These are phyloP conservation scores for Leucopsar rothschildi DNA, from an alignment of 2,113 vertebrate genomes.

Conservation along the genomic window DNA sequence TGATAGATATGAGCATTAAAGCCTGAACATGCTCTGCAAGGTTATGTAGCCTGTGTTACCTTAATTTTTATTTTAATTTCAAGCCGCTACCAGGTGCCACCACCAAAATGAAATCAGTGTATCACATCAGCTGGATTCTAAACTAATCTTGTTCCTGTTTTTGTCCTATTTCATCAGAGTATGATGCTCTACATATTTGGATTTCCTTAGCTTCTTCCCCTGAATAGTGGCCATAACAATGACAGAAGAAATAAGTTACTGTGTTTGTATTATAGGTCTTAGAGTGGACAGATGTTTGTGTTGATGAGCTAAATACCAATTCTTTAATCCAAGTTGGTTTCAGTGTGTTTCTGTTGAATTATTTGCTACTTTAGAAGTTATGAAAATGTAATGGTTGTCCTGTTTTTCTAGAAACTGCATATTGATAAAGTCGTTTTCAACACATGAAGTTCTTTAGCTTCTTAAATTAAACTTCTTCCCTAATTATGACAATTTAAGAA, in stretches of 20 bases:
- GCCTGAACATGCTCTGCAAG: neutral
- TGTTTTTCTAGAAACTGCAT: neutral
- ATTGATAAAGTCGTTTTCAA: neutral
- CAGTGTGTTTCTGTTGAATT: neutral
- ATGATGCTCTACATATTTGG: fast-evolving
- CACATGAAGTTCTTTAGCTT: neutral
- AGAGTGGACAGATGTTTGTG: neutral
- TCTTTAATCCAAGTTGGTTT: neutral
- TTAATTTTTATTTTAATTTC: neutral
- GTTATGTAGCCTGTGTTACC: neutral
- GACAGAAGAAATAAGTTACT: neutral
- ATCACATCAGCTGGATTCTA: neutral
- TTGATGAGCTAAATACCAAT: neutral
- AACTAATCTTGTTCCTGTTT: neutral
- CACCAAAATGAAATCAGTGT: neutral
- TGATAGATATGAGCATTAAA: neutral
- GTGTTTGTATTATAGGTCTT: neutral
- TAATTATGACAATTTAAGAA: neutral
- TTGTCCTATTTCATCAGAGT: neutral
- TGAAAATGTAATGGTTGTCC: neutral
- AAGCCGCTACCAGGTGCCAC: neutral
- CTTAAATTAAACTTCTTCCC: neutral
- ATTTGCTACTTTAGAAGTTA: neutral
- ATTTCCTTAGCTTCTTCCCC: neutral
- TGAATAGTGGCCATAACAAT: neutral